Conservation (phyloP, 2,888 invertebrate species). For the Labia minor region DNA sequence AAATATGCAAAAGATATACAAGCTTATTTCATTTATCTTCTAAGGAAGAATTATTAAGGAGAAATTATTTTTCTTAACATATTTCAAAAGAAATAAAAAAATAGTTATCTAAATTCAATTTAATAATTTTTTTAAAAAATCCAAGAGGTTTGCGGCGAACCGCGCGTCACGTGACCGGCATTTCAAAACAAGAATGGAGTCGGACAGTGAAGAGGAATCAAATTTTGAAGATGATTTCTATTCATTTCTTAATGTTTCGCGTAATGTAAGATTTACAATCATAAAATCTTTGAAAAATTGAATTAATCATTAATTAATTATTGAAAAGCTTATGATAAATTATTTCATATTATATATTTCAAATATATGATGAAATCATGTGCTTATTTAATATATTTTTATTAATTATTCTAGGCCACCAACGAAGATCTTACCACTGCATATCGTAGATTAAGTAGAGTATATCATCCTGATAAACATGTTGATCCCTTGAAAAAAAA, state of each 20-base stretch:
- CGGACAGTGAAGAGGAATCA: conserved; percentile 24
- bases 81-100: no score
- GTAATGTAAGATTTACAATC: conserved; percentile 54
- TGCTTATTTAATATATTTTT: conserved; percentile 18
- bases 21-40: no score
- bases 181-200: conserved; percentile 24
- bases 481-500: conserved; percentile 66
- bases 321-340: conserved; percentile 26
- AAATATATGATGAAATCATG: not conserved
- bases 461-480: conserved; percentile 97
- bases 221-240: conserved; percentile 70
- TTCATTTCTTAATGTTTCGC: conserved; percentile 72
- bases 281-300: not conserved
- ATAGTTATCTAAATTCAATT: no score
- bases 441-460: conserved; percentile 78
- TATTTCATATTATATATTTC: conserved; percentile 22
- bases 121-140: no score
- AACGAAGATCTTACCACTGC: conserved; percentile 87
- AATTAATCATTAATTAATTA: no score
- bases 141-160: no score
- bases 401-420: conserved; percentile 57
- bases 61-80: no score
- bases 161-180: conserved; percentile 13
- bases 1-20: no score
- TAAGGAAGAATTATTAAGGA: no score